Conservation (phyloP, 2,797 vertebrate genomes). For the Thripadectes ignobilis region DNA sequence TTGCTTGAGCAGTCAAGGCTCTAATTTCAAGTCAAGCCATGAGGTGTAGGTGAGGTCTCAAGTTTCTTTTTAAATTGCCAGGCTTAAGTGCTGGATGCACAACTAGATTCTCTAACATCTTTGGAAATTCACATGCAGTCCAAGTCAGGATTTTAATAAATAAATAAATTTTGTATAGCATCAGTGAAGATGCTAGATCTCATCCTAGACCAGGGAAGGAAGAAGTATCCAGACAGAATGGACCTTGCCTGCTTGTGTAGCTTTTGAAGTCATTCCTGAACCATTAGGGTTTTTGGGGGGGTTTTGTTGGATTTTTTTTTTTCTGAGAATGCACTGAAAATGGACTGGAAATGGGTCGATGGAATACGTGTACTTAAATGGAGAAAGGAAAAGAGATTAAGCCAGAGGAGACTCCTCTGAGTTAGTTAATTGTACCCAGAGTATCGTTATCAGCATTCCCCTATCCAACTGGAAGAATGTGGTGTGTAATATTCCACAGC, state of each 20-base stretch:
- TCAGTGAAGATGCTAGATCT: not conserved
- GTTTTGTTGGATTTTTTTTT: too few species aligned
- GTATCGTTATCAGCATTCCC: constrained; percentile 15
- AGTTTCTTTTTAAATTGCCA: not conserved
- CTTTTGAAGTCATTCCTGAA: not conserved
- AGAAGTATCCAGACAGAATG: not conserved
- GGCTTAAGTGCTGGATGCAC: not conserved
- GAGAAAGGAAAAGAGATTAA: constrained; percentile 44
- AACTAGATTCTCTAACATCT: not conserved
- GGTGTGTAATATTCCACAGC: constrained; percentile 22
- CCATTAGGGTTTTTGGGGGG: not conserved
- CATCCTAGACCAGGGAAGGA: not conserved
- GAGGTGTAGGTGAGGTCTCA: not conserved
- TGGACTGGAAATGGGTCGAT: not conserved
- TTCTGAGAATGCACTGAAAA: not conserved
- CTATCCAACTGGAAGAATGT: constrained; percentile 10
- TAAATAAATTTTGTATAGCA: not conserved
- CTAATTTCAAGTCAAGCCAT: not conserved
- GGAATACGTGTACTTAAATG: not conserved
- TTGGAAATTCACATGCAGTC: not conserved
- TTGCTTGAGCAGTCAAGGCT: not conserved
- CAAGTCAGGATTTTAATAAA: not conserved
- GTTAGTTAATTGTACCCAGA: not conserved
- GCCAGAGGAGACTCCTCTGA: not conserved
- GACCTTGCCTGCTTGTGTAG: not conserved